Percentiles rank a stretch among this genome's conserved stretches.
phyloP scores from a whole-genome alignment of 2,113 vertebrate genomes.

The Gymnarchus niloticus region DNA sequence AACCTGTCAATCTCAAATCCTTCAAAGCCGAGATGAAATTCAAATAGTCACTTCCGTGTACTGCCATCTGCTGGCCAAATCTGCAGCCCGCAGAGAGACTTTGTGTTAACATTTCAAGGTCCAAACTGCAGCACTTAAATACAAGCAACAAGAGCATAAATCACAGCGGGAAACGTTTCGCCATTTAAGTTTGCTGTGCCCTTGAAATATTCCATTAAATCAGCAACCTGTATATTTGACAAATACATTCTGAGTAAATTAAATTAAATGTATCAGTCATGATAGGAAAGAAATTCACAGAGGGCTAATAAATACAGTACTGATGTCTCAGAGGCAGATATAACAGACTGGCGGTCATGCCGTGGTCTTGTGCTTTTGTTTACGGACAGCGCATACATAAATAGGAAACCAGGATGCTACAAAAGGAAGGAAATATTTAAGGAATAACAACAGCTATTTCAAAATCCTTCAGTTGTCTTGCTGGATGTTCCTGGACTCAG shows the following conservation, averaged over 20 bases:
- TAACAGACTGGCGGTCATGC: background rate
- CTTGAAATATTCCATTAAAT: background rate
- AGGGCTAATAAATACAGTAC: background rate
- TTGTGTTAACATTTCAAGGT: background rate
- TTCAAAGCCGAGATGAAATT: background rate
- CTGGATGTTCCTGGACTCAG: background rate
- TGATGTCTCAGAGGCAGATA: background rate
- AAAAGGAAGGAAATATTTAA: background rate
- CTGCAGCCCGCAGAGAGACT: background rate
- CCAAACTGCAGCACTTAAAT: background rate
- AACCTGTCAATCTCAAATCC: constrained; percentile 13
- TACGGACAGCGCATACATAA: background rate
- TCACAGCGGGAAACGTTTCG: background rate
- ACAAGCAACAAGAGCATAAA: background rate
- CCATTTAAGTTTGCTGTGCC: background rate
- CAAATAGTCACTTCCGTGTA: background rate
- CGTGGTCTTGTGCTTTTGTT: background rate
- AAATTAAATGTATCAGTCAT: too few relatives aligned
- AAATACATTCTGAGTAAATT: too few relatives aligned
- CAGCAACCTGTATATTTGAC: background rate
- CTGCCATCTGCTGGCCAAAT: background rate
- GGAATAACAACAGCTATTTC: too few relatives aligned
- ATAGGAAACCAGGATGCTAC: background rate
- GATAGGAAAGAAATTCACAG: background rate
- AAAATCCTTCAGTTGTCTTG: background rate